Percentiles rank a stretch among this genome's conserved stretches.
Evolutionary conservation across 2,797 vertebrate genomes (phyloP).

Genomic region (Amblyopsis hoosieri): DNA sequence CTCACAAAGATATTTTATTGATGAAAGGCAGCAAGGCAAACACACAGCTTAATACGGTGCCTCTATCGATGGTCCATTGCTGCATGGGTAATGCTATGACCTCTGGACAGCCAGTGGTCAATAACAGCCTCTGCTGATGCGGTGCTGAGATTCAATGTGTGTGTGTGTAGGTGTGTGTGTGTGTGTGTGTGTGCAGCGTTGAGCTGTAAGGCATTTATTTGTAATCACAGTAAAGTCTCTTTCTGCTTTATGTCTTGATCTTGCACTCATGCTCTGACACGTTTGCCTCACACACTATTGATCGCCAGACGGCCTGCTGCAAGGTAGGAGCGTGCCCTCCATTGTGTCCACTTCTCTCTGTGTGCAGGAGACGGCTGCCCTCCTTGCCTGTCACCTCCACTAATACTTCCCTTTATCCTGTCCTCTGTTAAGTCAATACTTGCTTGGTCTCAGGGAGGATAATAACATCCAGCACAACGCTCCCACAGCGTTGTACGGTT

Average conservation of each 20-base stretch:
- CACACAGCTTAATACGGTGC: conserved; percentile 53
- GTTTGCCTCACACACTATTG: conserved; percentile 38
- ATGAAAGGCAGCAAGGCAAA: too few species aligned
- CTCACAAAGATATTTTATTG: too few species aligned
- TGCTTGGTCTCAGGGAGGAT: conserved; percentile 27
- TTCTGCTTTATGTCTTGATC: conserved; percentile 14
- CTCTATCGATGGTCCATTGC: conserved; percentile 61
- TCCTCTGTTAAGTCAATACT: conserved; percentile 55
- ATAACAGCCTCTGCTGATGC: conserved; percentile 50
- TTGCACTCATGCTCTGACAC: conserved; percentile 36
- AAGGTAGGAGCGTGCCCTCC: conserved; percentile 37
- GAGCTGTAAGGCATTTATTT: neutral
- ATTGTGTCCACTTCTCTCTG: conserved; percentile 40
- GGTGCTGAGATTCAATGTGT: conserved; percentile 3
- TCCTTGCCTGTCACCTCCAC: conserved; percentile 52
- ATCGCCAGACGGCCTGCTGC: conserved; percentile 43
- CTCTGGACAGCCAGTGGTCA: conserved; percentile 48
- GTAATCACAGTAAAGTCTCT: conserved; percentile 1
- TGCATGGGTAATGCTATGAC: conserved; percentile 63
- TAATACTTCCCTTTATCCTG: conserved; percentile 54
- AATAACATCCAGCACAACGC: conserved; percentile 29
- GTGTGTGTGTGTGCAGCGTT: neutral
- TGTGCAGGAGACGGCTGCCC: conserved; percentile 33
- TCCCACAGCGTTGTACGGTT: conserved; percentile 19
- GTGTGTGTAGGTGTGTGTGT: conserved; percentile 13